Evolutionary conservation across 2,888 invertebrate species (phyloP), one percentile per base, ranked within the genome.

Genomic region (Tinea pellionella): DNA sequence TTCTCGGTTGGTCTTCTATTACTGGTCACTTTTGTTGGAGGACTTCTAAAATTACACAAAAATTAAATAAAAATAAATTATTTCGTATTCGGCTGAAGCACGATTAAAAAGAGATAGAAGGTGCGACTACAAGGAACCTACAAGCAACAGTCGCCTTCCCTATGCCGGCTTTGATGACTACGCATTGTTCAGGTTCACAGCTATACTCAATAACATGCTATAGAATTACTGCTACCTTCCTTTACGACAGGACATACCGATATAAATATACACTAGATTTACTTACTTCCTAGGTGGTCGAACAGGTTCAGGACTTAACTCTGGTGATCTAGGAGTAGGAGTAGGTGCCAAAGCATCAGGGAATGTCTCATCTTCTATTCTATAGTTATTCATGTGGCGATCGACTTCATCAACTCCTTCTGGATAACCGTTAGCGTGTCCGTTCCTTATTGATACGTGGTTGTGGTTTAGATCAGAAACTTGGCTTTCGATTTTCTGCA

Each of bases 351-450:
- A 68, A 0, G 79, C 76, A 13, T 85, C 85, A 0, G 87, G 87
- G 68, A 87, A 87, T 0, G 86, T 87, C 65, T 86, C 87, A 62
- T 87, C 67, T 62, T 87, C 86, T 41, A 87, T 61, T 18, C 79
- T 64, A 41, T 77, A 77, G 65, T 75, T 78, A 63, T 75, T 76
- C 32, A 77, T 75, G 0, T 64, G 69, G 29, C 65, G 70, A 64
- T 82, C 84, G 24, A 73, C 61, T 55, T 74, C 76, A 55, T 84
- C 81, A 47, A 67, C n/a, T 11, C 15, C 30, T 1, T 47, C 59
- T 11, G 13, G n/a, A 32, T 32, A 32, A 13, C 57, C 57, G 12
- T 57, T 57, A 16, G n/a, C 16, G 1, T 13, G 30, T 1, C 67
- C 62, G 51, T 73, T 63, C 19, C 77, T 66, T 66, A 84, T 78